Base-by-base conservation (phyloP, 2,888 invertebrate genomes). In the Sesamia inferens region DNA sequence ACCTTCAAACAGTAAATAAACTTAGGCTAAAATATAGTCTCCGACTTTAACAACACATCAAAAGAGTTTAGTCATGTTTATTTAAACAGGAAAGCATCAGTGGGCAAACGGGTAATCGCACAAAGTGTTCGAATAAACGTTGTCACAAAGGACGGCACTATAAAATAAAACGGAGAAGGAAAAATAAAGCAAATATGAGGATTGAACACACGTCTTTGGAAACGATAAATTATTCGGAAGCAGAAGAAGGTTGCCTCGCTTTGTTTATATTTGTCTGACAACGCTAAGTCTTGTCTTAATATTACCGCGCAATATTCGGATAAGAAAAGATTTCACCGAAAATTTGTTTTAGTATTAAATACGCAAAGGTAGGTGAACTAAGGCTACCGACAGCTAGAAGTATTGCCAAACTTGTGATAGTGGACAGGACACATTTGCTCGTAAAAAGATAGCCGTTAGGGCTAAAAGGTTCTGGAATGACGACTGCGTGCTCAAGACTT, bases 201-300 rank as follows among this genome's bases (percentile, higher is more conserved):
- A 90, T 84, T 91, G 88, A 90, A 91, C 88, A 90, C 83, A 85
- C 86, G 90, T 88, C 88, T 90, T 89, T 87, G 85, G 88, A 90
- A 92, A 92, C 91, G 91, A 92, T 92, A 92, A 91, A 93, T 93
- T 91, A 93, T 91, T 90, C 88, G 84, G 80, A 82, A 82, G 82
- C 85, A 81, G 71, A 85, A 89, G 88, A 85, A 89, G 88, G 84
- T 84, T 87, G 83, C 85, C 85, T 87, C 88, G 89, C 86, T 91
- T 90, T 91, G 90, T 92, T 92, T 93, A 89, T 90, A 89, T 92
- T 92, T 89, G 87, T 86, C 82, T 88, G 89, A 90, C 91, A 85
- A 81, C 78, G 78, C 82, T 83, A 73, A 88, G 78, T 82, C 78
- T 82, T 83, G 78, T 83, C 86, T 80, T 83, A 85, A 89, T 90